These are phyloP conservation scores for Xiphorhynchus erythropygius DNA, from an alignment of 2,797 vertebrate genomes.

Conservation along the genomic window DNA sequence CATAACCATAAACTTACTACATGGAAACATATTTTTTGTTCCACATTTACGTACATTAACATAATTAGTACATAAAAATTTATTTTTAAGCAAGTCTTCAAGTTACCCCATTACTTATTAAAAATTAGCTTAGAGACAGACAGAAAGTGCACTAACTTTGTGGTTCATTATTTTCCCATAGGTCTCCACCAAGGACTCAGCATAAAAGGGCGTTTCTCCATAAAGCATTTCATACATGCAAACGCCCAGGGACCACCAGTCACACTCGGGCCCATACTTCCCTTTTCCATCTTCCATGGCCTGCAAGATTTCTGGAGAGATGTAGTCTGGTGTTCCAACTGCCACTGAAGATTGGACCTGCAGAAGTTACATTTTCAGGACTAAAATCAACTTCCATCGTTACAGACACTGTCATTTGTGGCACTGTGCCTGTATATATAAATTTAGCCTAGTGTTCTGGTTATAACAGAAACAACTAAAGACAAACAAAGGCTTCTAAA, in stretches of 20 bases:
- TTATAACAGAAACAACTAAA: neutral
- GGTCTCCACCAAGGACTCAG: constrained; percentile 97
- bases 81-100: neutral
- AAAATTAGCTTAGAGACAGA: constrained; percentile 34
- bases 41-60: neutral
- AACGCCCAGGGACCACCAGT: constrained; percentile 99
- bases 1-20: neutral
- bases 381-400: neutral
- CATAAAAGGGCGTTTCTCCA: constrained; percentile 98
- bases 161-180: constrained; percentile 99
- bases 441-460: neutral
- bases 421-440: neutral
- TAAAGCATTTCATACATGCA: constrained; percentile 99
- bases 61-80: neutral
- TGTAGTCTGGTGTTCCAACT: constrained; percentile 98
- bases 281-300: constrained; percentile 99
- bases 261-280: constrained; percentile 97
- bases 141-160: constrained; percentile 85
- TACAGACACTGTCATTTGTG: neutral
- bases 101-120: neutral
- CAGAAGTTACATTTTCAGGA: constrained; percentile 38
- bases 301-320: constrained; percentile 98
- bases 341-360: constrained; percentile 98
- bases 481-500: neutral
- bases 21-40: neutral